Evolutionary conservation across 2,888 invertebrate species (phyloP).

Genomic region (Xanthia togata): DNA sequence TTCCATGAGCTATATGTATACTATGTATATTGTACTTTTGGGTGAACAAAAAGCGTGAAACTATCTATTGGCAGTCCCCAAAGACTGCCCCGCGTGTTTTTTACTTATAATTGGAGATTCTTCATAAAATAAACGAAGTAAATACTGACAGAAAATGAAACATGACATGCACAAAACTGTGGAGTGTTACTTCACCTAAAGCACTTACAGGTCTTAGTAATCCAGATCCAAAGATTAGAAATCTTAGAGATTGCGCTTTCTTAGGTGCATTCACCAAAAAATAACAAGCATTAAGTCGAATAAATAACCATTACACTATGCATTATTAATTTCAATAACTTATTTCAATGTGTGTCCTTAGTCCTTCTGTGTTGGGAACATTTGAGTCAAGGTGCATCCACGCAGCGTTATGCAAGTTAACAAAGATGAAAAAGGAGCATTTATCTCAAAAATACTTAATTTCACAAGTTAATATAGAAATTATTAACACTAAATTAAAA

Average conservation of each 20-base stretch:
- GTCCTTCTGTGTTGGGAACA: not conserved
- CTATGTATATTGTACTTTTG: no score
- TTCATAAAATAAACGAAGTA: not conserved
- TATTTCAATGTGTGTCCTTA: not conserved
- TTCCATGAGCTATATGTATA: no score
- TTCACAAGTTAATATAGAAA: slow-evolving; percentile 30
- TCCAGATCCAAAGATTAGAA: not conserved
- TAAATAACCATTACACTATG: not conserved
- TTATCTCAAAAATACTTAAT: slow-evolving; percentile 28
- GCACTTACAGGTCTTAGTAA: no score
- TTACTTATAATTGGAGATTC: no score
- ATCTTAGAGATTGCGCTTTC: not conserved
- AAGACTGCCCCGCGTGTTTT: no score
- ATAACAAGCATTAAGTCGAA: not conserved
- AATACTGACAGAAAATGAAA: not conserved
- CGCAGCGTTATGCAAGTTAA: slow-evolving; percentile 33
- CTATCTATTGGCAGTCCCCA: no score
- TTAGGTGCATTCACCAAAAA: not conserved
- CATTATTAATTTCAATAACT: not conserved
- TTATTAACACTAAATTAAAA: slow-evolving; percentile 35
- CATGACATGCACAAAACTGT: not conserved
- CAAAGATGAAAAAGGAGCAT: slow-evolving; percentile 3
- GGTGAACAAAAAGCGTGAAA: no score
- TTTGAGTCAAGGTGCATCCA: not conserved
- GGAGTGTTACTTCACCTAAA: not conserved